Base-by-base conservation (phyloP, 2,797 vertebrate species). In the Aplochiton taeniatus region DNA sequence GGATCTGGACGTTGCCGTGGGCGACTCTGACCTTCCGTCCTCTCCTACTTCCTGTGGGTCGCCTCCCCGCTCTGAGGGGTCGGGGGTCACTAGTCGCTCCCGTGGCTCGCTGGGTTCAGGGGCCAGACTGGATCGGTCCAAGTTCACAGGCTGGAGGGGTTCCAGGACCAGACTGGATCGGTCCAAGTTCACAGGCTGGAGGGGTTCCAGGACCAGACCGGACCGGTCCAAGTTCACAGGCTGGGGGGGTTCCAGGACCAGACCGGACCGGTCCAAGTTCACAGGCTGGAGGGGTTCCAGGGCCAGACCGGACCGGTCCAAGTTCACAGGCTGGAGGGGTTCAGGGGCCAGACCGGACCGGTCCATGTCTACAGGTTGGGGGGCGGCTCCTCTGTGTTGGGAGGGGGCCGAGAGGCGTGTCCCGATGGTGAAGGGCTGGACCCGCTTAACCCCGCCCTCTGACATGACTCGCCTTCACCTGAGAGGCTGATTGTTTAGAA, bases 361-460 rank as follows among this genome's bases (percentile, higher is more conserved):
- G 61, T 55, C 53, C 43, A 61, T 57, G 60, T 66, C 73, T 48
- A 44, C 66, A 11, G 31, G 63, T 17, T 76, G 69, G 47, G 50
- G 60, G 49, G 61, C 58, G 31, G 31, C 31, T 31, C 31, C 31
- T 63, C 57, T 80, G 42, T 64, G 57, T 19, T 73, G 70, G 1
- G 51, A 51, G 9, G 82, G 82, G 19, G 74, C 75, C 52, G 79
- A 82, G 11, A 85, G 88, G 72, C 84, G 88, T 54, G 91, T 93
- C 68, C 89, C 86, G 57, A 93, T 90, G 16, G 91, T 92, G 68
- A 92, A 92, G 3, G 91, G 90, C 66, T 93, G 92, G 43, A 91
- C 78, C 52, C 87, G 91, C 82, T 88, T 91, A 56, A 87, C 88
- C 31, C 74, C 73, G 64, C 86, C 80, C 58, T 86, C 84, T 12